These are phyloP conservation scores for Callyntrura sp. DNA, from an alignment of 2,888 invertebrate species.

Conservation along the genomic window DNA sequence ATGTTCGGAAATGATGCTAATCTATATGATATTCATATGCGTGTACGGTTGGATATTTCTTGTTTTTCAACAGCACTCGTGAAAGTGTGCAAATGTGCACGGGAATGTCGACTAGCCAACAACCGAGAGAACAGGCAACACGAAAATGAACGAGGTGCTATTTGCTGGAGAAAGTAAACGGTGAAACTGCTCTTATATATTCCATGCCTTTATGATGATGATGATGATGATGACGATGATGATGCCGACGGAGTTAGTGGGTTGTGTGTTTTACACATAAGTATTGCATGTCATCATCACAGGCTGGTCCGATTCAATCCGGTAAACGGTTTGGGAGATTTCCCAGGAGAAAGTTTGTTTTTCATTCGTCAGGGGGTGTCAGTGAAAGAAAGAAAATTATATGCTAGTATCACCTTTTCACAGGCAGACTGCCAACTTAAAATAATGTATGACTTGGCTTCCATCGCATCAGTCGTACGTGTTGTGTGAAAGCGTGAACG, in stretches of 20 bases:
- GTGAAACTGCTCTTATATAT: neutral
- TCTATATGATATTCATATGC: neutral
- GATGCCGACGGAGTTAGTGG: neutral
- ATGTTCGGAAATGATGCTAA: no score
- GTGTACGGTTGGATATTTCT: neutral
- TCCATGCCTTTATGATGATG: neutral
- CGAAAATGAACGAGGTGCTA: no score
- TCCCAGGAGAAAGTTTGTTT: constrained; percentile 69
- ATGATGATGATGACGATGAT: neutral
- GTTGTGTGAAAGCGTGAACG: no score
- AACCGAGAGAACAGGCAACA: no score
- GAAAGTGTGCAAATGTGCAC: neutral
- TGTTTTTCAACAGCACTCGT: no score
- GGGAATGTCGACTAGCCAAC: no score
- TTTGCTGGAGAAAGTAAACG: constrained; percentile 6
- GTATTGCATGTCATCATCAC: neutral
- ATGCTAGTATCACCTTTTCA: neutral
- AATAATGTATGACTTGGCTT: no score
- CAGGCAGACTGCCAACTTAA: no score
- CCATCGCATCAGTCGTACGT: no score
- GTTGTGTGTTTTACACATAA: neutral
- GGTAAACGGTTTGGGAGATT: constrained; percentile 59
- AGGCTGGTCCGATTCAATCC: constrained; percentile 48
- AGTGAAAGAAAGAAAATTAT: constrained; percentile 36
- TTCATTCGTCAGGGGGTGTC: constrained; percentile 70